Evolutionary conservation across 37 sponge, comb jelly and placozoan genomes (phyloP).

Genomic region (Beroe ovata): DNA sequence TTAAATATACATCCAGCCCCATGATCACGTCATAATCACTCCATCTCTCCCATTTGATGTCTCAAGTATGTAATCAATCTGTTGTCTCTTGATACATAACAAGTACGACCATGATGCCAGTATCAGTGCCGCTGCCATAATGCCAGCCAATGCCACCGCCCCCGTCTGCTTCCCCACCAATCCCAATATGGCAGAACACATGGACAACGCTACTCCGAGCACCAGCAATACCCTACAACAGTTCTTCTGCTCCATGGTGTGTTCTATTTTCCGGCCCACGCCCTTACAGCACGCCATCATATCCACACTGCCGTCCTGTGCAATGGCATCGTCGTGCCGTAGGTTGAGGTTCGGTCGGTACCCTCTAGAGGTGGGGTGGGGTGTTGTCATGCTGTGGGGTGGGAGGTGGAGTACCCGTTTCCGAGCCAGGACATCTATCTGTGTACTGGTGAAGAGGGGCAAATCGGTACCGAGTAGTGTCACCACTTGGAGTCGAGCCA

Average conservation of each 20-base stretch:
- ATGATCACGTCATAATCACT: no score
- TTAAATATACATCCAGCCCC: no score
- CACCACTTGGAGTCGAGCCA: no score
- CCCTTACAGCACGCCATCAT: not conserved
- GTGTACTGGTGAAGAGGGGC: not conserved
- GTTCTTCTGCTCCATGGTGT: not conserved
- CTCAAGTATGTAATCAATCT: not conserved
- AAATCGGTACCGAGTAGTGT: not conserved
- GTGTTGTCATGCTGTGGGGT: not conserved
- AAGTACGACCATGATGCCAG: conserved; percentile 10
- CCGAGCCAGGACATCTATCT: conserved; percentile 9
- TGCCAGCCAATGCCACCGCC: not conserved
- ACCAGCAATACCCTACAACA: conserved; percentile 26
- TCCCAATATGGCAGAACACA: not conserved
- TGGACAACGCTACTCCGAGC: not conserved
- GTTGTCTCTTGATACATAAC: not conserved
- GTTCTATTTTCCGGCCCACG: not conserved
- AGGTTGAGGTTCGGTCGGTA: not conserved
- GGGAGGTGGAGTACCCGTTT: not conserved
- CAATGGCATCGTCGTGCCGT: not conserved
- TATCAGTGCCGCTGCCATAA: not conserved
- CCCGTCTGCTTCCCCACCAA: not conserved
- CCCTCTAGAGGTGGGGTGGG: not conserved
- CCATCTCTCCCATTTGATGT: not conserved
- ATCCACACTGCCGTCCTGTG: not conserved